Conservation (phyloP, 2,797 vertebrate species). For the Hyperoplus lanceolatus region DNA sequence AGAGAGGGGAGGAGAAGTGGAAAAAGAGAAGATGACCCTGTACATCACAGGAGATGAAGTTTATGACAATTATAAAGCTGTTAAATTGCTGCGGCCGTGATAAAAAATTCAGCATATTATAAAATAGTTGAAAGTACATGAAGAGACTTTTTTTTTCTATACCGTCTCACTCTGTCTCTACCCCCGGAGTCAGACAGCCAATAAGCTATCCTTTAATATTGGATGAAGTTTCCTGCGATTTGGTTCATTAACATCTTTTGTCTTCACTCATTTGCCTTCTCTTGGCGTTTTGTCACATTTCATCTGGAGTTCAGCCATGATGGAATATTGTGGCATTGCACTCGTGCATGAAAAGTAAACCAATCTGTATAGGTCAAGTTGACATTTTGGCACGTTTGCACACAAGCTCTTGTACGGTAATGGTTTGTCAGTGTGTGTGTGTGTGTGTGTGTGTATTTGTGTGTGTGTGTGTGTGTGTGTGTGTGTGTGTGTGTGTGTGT, state of each 20-base stretch:
- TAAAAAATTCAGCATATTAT: slow-evolving; percentile 60
- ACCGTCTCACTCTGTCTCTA: slow-evolving; percentile 11
- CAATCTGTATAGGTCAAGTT: slow-evolving; percentile 20
- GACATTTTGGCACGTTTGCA: neutral
- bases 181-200: slow-evolving; percentile 21
- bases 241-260: slow-evolving; percentile 40
- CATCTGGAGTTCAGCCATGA: slow-evolving; percentile 2
- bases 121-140: slow-evolving; percentile 53
- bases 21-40: slow-evolving; percentile 16
- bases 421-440: neutral
- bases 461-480: no score
- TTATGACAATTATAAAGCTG: slow-evolving; percentile 8
- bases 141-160: slow-evolving; percentile 32
- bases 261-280: slow-evolving; percentile 25
- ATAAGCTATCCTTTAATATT: slow-evolving; percentile 48
- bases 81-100: slow-evolving; percentile 48
- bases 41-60: slow-evolving; percentile 21
- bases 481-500: no score
- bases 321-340: neutral
- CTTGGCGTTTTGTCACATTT: slow-evolving; percentile 26
- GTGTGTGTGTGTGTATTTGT: no score
- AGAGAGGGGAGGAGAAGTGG: slow-evolving; percentile 11
- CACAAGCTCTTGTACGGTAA: neutral
- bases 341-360: slow-evolving; percentile 13
- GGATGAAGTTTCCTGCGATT: slow-evolving; percentile 34